Base-by-base conservation (phyloP, 2,113 vertebrate genomes). In the Erythrocercus mccallii region DNA sequence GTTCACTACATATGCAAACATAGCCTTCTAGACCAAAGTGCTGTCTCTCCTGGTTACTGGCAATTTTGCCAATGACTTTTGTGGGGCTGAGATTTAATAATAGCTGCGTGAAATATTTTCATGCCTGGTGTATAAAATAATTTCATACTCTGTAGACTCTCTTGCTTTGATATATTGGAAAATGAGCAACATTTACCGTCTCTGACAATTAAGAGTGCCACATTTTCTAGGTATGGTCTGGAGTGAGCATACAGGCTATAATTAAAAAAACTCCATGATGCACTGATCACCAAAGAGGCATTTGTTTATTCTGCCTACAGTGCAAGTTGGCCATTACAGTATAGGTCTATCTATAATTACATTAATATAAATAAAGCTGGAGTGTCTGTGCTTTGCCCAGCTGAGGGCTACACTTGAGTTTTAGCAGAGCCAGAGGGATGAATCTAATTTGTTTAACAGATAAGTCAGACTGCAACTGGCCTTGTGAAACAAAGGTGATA, bases 281-380 rank as follows among this genome's bases (percentile, higher is more conserved):
- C 44, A 50, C 50, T 69, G 66, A 90, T 86, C 85, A 91, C 61
- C 54, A 64, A 82, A 92, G 81, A 88, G 81, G 19, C 50, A 58
- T 92, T 95, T 83, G 51, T 87, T 95, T 86, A 54, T 95, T 90
- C 72, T 90, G 66, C 90, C 81, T 93, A 47, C 62, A 48, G 78
- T 68, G 35, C 79, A 82, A 86, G 30, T 33, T 83, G 14, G 13
- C 47, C 64, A 60, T 74, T 94, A 86, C 47, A 88, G 28, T 81
- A 77, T 62, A 81, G 18, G 79, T 37, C 88, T 95, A 88, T 65
- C 72, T 94, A 37, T 90, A 96, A 93, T 94, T 82, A 91, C 45
- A 77, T 77, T 92, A 90, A 80, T 83, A 60, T 90, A 92, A 88
- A 90, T 92, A 88, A 93, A 81, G 50, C 47, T 93, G 79, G 42